Conservation (phyloP, 2,888 invertebrate genomes). For the Leptogaster cylindrica region DNA sequence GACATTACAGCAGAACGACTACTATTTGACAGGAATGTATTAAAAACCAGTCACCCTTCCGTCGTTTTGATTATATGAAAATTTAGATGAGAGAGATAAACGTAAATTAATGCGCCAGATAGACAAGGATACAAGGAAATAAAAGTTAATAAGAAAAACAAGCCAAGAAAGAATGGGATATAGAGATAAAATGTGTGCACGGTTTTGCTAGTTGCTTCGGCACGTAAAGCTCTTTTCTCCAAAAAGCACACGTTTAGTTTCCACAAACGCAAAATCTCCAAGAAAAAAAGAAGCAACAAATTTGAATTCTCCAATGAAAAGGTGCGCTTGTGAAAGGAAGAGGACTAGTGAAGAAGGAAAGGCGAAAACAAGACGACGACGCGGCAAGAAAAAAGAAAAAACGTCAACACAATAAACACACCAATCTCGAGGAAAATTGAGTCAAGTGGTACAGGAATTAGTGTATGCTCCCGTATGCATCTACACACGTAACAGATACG, state of each 20-base stretch:
- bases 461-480: not conserved
- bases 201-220: not conserved
- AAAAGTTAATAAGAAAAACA: constrained; percentile 34
- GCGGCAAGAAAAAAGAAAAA: not conserved
- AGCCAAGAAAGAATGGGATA: constrained; percentile 21
- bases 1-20: constrained; percentile 21
- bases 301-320: not conserved
- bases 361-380: not conserved
- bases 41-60: constrained; percentile 31
- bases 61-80: constrained; percentile 32
- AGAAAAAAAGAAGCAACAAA: constrained; percentile 15
- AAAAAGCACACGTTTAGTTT: not conserved
- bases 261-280: not conserved
- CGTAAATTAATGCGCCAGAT: constrained; percentile 14
- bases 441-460: constrained; percentile 7
- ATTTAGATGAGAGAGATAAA: constrained; percentile 34
- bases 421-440: constrained; percentile 9
- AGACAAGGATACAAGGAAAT: constrained; percentile 33
- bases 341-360: not conserved
- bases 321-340: not conserved
- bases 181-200: constrained; percentile 24
- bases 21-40: constrained; percentile 37
- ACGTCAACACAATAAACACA: constrained; percentile 24
- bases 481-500: not conserved
- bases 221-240: constrained; percentile 12